phyloP scores from a whole-genome alignment of 1,140 invertebrate species.

The Cardiocondyla obscurior region DNA sequence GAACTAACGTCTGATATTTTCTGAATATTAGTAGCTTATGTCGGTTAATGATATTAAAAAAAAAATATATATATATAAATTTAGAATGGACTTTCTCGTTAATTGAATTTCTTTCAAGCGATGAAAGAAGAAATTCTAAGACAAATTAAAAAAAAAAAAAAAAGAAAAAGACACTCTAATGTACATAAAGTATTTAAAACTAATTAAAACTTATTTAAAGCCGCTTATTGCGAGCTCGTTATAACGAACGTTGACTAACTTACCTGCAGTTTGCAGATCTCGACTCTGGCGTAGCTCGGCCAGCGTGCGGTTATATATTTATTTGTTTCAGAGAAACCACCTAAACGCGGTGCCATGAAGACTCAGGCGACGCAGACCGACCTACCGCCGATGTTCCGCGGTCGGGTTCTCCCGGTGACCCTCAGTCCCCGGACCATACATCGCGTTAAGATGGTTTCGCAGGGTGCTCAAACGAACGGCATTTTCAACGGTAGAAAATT shows the following conservation, averaged over 20 bases:
- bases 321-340: constrained; percentile 86
- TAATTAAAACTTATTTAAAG: background rate
- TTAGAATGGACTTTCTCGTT: no score
- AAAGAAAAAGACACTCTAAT: no score
- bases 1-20: no score
- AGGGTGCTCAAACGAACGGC: constrained; percentile 94
- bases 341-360: constrained; percentile 93
- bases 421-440: constrained; percentile 89
- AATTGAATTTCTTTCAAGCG: no score
- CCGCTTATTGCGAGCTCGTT: background rate
- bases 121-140: no score
- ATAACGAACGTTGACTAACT: background rate
- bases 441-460: constrained; percentile 92
- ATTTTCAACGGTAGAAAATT: constrained; percentile 88
- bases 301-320: background rate
- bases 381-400: constrained; percentile 86
- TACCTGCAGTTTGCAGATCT: background rate
- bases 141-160: constrained; percentile 2
- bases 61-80: no score
- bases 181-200: no score
- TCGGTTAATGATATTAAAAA: no score
- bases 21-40: no score
- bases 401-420: constrained; percentile 89
- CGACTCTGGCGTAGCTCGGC: background rate
- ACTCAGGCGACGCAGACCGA: constrained; percentile 97